A percentile compares a stretch with the other conserved stretches of the same genome.
Conservation (phyloP, 2,888 invertebrate species). For the Lepetodrilus schrolli region DNA sequence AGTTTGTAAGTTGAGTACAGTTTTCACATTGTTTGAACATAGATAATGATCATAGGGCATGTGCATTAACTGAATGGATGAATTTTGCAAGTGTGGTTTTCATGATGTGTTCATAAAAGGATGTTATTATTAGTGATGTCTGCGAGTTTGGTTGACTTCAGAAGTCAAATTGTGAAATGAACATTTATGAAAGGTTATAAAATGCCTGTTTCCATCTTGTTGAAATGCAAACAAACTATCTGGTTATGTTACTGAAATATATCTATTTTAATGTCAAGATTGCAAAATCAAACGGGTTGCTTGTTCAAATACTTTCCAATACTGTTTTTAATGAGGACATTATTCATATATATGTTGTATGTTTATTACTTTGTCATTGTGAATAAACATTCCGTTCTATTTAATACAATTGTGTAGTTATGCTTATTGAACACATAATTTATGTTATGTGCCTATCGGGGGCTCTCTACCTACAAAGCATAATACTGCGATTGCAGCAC, state of each 20-base stretch:
- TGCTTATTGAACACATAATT: too few species aligned
- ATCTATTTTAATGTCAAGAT: neutral
- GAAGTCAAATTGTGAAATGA: too few species aligned
- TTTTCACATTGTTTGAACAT: too few species aligned
- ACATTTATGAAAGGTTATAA: neutral
- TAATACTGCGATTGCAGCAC: too few species aligned
- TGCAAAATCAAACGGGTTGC: constrained; percentile 17
- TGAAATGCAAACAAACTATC: neutral
- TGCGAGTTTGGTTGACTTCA: too few species aligned
- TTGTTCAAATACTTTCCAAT: constrained; percentile 6
- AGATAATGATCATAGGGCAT: too few species aligned
- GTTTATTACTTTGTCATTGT: constrained; percentile 26
- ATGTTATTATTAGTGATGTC: too few species aligned
- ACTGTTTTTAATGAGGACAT: neutral
- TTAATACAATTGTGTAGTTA: neutral
- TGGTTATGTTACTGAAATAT: neutral
- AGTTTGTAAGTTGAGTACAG: too few species aligned
- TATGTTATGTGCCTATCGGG: neutral
- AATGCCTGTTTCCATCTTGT: neutral
- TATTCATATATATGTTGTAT: constrained; percentile 17
- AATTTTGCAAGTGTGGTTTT: too few species aligned
- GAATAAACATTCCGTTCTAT: constrained; percentile 5
- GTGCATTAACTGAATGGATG: too few species aligned
- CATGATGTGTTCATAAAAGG: too few species aligned
- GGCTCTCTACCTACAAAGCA: too few species aligned